phyloP scores from a whole-genome alignment of 2,888 invertebrate species.

The Cryptus viduatorius region DNA sequence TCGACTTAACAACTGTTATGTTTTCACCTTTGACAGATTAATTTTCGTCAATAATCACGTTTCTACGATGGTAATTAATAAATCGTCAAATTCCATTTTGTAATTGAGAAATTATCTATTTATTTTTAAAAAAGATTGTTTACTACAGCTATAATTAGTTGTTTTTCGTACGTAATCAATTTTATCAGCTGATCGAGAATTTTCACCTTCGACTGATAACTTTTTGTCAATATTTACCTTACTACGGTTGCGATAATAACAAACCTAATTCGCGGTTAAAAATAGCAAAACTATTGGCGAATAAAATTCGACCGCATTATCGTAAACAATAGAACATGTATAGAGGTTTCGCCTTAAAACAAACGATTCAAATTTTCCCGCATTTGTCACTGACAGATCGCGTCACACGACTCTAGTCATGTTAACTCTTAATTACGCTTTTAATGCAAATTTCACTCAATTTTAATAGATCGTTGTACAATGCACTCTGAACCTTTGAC shows the following conservation, averaged over 20 bases:
- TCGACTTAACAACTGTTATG: background rate
- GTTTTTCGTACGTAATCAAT: no score
- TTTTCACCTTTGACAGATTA: background rate
- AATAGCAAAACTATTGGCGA: no score
- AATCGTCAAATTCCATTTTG: background rate
- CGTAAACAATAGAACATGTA: background rate
- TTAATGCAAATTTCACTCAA: background rate
- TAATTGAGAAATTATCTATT: background rate
- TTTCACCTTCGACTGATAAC: no score
- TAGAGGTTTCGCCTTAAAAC: background rate
- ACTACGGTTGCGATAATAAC: no score
- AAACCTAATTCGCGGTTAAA: no score
- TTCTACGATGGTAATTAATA: background rate
- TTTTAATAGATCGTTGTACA: no score
- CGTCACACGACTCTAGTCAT: slow-evolving; percentile 6
- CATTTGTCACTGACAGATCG: slow-evolving; percentile 11
- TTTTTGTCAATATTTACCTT: no score
- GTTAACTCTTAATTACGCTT: background rate
- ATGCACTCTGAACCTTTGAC: background rate
- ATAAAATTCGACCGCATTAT: background rate
- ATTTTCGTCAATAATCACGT: background rate
- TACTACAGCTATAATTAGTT: no score
- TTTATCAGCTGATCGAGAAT: no score
- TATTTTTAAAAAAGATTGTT: no score
- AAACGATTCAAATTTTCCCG: slow-evolving; percentile 10